Evolutionary conservation across 1,140 invertebrate genomes (phyloP).

Genomic region (Ooceraea biroi): DNA sequence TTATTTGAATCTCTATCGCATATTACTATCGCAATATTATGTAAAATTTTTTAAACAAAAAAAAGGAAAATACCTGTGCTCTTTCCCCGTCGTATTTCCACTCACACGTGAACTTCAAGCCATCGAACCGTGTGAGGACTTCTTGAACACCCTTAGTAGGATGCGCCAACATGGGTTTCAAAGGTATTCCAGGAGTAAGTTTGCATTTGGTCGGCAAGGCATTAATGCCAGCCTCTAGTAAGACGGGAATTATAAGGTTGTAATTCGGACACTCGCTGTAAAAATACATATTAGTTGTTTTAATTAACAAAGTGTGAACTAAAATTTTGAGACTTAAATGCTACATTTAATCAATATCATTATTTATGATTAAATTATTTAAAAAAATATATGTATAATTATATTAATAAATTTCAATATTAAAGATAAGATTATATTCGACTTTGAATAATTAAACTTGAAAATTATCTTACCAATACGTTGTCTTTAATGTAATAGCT

Average conservation of each 20-base stretch:
- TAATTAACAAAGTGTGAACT: background rate
- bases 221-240: slow-evolving; percentile 93
- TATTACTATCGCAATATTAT: background rate
- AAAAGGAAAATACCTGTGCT: slow-evolving; percentile 91
- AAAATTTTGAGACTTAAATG: too few species aligned
- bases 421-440: background rate
- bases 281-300: slow-evolving; percentile 67
- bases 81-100: slow-evolving; percentile 99
- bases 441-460: background rate
- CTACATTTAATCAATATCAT: too few species aligned
- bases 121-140: slow-evolving; percentile 96
- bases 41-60: background rate
- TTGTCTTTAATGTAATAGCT: slow-evolving; percentile 94
- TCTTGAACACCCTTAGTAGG: slow-evolving; percentile 97
- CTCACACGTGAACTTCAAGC: slow-evolving; percentile 98
- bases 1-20: slow-evolving; percentile 35
- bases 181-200: slow-evolving; percentile 96
- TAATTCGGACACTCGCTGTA: slow-evolving; percentile 98
- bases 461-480: slow-evolving; percentile 92
- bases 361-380: too few species aligned
- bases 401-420: background rate
- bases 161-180: slow-evolving; percentile 99
- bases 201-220: slow-evolving; percentile 94
- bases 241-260: slow-evolving; percentile 93
- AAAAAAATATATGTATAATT: background rate